Percentiles rank a stretch among this genome's conserved stretches.
phyloP scores from a whole-genome alignment of 35 echinoderm and acorn worm genomes.

The Acanthaster planci region DNA sequence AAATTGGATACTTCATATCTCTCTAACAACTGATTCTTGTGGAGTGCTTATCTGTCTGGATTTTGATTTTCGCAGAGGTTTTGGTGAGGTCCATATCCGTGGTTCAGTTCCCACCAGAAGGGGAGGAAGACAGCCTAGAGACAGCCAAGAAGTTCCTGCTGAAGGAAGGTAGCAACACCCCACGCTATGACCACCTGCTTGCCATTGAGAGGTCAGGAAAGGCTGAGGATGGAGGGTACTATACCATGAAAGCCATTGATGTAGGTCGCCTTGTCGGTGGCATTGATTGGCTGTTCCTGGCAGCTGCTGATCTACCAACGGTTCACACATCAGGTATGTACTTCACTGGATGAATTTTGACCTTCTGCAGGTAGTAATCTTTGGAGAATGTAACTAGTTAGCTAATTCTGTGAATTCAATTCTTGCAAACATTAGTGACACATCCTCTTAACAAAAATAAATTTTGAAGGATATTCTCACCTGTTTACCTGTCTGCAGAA shows the following conservation, averaged over 20 bases:
- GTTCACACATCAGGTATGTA: constrained; percentile 63
- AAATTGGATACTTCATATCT: too few species aligned
- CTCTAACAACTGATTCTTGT: too few species aligned
- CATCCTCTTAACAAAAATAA: too few species aligned
- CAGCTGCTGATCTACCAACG: constrained; percentile 43
- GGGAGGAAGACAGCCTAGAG: neutral
- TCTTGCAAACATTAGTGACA: too few species aligned
- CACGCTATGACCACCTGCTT: constrained; percentile 68
- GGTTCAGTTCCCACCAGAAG: neutral
- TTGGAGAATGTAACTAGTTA: too few species aligned
- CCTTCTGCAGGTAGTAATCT: too few species aligned
- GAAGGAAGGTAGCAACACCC: constrained; percentile 16
- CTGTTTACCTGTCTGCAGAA: too few species aligned
- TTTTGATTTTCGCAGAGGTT: neutral
- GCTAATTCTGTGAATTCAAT: too few species aligned
- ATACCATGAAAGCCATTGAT: constrained; percentile 43
- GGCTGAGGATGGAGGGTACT: constrained; percentile 54
- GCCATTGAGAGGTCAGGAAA: constrained; percentile 68
- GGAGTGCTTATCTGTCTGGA: neutral
- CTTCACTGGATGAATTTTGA: too few species aligned
- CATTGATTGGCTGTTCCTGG: constrained; percentile 75
- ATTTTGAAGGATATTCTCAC: too few species aligned
- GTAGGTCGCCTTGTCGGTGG: neutral
- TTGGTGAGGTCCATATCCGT: neutral
- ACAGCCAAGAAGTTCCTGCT: constrained; percentile 60